Base-by-base conservation (phyloP, 2,888 invertebrate species). In the Flabesymbios commensalis region DNA sequence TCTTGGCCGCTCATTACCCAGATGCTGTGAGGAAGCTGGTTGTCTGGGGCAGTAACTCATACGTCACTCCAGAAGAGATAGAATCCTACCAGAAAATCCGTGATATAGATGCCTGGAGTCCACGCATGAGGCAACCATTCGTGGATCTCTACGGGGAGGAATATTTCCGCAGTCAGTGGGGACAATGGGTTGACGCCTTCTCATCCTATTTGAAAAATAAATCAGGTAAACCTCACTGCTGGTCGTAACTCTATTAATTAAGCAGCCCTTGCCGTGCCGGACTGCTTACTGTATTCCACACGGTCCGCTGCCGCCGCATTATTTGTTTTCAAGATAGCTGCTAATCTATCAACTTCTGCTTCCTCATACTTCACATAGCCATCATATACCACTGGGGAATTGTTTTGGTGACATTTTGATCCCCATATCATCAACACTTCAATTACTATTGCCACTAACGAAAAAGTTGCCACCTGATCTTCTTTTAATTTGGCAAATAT, bases 31-130 rank as follows among this genome's bases (percentile, higher is more conserved):
- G 87, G 14, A 92, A 90, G 76, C 81, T 93, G 59, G 87, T 93
- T 1, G 85, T 91, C 14, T 90, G 90, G 88, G 93, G 92, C 1
- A 85, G 89, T 0, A 91, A 91, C 77, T 86, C 93, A 0, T 92
- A 90, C 73, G 83, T 94, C 45, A 80, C 88, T 29, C 87, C 88
- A 1, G 85, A 87, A 64, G 93, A 93, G 78, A 75, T 89, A 2
- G 83, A 87, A 68, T 73, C 84, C 0, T 88, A 87, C 33, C 52
- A 60, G 24, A 48, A 42, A 19, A 41, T 63, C 26, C 51, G 59
- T 31, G 89, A 93, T 77, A 86, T 92, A 1, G 87, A 86, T 57
- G 86, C 87, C 47, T 94, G 93, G 94, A 93, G 92, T 4, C 87
- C 88, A 36, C 87, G 86, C 72, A 91, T 91, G 90, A 86, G 87